Conservation (phyloP, 2,113 vertebrate species). For the Oxyruncus cristatus region DNA sequence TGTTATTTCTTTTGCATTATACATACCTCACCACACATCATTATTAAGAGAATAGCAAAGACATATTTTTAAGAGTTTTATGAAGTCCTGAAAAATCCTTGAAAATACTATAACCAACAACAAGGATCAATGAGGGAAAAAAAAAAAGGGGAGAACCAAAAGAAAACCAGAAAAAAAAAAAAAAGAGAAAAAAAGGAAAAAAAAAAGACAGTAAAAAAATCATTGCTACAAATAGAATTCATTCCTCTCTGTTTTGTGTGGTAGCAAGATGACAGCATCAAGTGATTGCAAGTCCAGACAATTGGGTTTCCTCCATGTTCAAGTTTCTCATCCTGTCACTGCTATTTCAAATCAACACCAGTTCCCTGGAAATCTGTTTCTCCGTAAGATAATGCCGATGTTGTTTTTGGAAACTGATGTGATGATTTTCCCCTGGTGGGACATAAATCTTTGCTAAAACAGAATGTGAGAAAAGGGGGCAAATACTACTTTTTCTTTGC, state of each 20-base stretch:
- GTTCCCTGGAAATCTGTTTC: neutral
- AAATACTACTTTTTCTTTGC: neutral
- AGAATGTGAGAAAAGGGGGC: neutral
- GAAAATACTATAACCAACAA: neutral
- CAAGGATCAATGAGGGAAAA: neutral
- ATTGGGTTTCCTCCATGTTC: fast-evolving
- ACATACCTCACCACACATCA: neutral
- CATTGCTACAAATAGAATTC: neutral
- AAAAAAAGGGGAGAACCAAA: too few species aligned
- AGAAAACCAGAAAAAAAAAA: too few species aligned
- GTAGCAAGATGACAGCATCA: neutral
- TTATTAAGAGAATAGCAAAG: neutral
- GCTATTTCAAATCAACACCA: neutral
- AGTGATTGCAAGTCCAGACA: neutral
- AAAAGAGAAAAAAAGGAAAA: neutral
- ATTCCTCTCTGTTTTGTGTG: neutral
- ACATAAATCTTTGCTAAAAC: neutral
- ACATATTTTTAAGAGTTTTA: neutral
- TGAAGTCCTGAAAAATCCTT: neutral
- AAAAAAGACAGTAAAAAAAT: neutral
- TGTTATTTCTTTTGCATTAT: neutral
- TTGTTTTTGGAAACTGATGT: neutral
- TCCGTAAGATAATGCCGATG: neutral
- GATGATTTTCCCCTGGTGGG: neutral
- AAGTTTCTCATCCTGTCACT: neutral